These are phyloP conservation scores for Mesorhabditis belari DNA, from an alignment of 2,888 invertebrate genomes.

Conservation along the genomic window DNA sequence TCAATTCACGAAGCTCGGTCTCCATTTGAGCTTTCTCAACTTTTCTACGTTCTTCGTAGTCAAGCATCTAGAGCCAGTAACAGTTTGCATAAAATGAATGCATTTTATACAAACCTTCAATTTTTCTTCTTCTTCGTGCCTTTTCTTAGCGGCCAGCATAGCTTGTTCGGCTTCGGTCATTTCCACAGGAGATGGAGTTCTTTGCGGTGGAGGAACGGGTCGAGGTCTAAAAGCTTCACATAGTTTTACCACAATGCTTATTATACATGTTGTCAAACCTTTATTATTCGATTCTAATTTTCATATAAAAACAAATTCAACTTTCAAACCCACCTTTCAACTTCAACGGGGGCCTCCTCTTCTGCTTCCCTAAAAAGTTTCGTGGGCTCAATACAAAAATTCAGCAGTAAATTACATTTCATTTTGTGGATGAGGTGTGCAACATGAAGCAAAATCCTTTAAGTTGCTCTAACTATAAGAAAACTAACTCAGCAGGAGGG, in stretches of 20 bases:
- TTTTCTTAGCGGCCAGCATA: constrained; percentile 52
- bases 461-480: too few relatives aligned
- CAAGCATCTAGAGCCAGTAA: too few relatives aligned
- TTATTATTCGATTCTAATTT: background rate
- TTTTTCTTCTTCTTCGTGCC: constrained; percentile 53
- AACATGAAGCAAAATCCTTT: too few relatives aligned
- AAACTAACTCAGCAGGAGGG: background rate
- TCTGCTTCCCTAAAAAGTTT: too few relatives aligned
- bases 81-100: too few relatives aligned
- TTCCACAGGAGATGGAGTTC: constrained; percentile 42
- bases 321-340: constrained; percentile 6
- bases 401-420: too few relatives aligned
- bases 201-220: constrained; percentile 28
- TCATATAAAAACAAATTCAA: background rate
- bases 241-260: too few relatives aligned
- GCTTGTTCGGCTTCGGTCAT: constrained; percentile 52
- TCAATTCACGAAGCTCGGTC: constrained; percentile 87
- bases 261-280: background rate
- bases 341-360: constrained; percentile 15
- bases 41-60: constrained; percentile 48
- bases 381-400: too few relatives aligned
- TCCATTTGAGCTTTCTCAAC: constrained; percentile 92
- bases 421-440: too few relatives aligned
- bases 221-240: too few relatives aligned
- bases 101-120: too few relatives aligned